Evolutionary conservation across 2,888 invertebrate species (phyloP).

Genomic region (Phyllotreta striolata): DNA sequence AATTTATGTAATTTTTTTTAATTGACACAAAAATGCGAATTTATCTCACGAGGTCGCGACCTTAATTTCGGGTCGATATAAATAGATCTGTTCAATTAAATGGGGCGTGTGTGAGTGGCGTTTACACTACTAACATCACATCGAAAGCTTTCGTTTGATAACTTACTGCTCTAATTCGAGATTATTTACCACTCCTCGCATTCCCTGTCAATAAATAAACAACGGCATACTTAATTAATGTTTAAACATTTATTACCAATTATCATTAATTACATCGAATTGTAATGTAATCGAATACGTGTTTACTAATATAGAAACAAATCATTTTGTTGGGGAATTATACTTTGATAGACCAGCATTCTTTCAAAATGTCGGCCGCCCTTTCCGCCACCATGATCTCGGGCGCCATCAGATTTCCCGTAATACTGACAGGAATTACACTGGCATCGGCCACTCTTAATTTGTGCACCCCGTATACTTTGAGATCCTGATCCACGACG

Average conservation of each 20-base stretch:
- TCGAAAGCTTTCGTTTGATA: too few species aligned
- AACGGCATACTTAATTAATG: too few species aligned
- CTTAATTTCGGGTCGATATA: constrained; percentile 1
- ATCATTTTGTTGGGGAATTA: not conserved
- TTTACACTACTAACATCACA: too few species aligned
- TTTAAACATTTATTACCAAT: too few species aligned
- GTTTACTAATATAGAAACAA: too few species aligned
- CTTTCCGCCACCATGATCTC: constrained; percentile 78
- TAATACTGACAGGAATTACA: constrained; percentile 70
- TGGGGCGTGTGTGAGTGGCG: not conserved
- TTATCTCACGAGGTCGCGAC: not conserved
- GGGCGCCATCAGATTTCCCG: constrained; percentile 75
- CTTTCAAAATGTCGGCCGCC: constrained; percentile 71
- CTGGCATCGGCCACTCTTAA: constrained; percentile 75
- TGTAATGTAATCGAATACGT: too few species aligned
- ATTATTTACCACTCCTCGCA: too few species aligned
- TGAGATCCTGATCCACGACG: constrained; percentile 70
- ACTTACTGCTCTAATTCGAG: too few species aligned
- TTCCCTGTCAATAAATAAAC: too few species aligned
- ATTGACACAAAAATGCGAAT: not conserved
- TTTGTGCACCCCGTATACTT: constrained; percentile 68
- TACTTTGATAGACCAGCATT: constrained; percentile 53
- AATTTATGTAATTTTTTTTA: too few species aligned
- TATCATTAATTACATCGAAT: too few species aligned
- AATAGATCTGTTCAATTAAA: not conserved